Percentiles rank a stretch among this genome's conserved stretches.
Conservation (phyloP, 1,140 invertebrate species). For the Macrotrachela quadricornifera region DNA sequence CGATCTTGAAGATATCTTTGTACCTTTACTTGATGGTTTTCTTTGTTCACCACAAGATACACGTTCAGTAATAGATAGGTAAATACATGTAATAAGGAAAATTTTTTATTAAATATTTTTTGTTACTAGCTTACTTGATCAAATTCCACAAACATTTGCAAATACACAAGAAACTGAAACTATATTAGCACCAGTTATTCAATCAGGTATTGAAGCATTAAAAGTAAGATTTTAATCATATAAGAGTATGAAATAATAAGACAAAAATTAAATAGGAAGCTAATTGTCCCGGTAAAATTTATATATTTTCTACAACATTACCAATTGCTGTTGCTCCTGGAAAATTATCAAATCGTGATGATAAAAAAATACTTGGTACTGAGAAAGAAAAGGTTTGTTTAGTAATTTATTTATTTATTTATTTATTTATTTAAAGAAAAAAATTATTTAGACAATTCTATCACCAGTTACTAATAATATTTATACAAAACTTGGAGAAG, state of each 20-base stretch:
- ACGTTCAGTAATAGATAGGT: slow-evolving; percentile 52
- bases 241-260: too few relatives aligned
- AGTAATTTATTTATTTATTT: too few relatives aligned
- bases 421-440: slow-evolving; percentile 9
- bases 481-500: slow-evolving; percentile 75
- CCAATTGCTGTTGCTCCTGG: slow-evolving; percentile 69
- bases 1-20: slow-evolving; percentile 86
- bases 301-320: slow-evolving; percentile 83
- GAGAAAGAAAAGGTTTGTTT: slow-evolving; percentile 52
- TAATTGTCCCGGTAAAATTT: slow-evolving; percentile 51
- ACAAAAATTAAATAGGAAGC: slow-evolving; percentile 2
- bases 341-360: slow-evolving; percentile 80
- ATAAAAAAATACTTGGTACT: slow-evolving; percentile 77
- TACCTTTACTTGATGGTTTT: slow-evolving; percentile 88
- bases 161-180: slow-evolving; percentile 84
- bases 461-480: slow-evolving; percentile 59
- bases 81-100: too few relatives aligned
- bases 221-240: slow-evolving; percentile 32
- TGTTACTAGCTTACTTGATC: slow-evolving; percentile 43
- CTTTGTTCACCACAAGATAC: slow-evolving; percentile 63
- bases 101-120: too few relatives aligned
- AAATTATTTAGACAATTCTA: slow-evolving; percentile 31
- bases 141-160: slow-evolving; percentile 72
- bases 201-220: slow-evolving; percentile 79
- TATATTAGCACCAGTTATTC: slow-evolving; percentile 73